A percentile compares a stretch with the other conserved stretches of the same genome.
phyloP scores from a whole-genome alignment of 2,113 vertebrate genomes.

The Chloroceryle aenea region DNA sequence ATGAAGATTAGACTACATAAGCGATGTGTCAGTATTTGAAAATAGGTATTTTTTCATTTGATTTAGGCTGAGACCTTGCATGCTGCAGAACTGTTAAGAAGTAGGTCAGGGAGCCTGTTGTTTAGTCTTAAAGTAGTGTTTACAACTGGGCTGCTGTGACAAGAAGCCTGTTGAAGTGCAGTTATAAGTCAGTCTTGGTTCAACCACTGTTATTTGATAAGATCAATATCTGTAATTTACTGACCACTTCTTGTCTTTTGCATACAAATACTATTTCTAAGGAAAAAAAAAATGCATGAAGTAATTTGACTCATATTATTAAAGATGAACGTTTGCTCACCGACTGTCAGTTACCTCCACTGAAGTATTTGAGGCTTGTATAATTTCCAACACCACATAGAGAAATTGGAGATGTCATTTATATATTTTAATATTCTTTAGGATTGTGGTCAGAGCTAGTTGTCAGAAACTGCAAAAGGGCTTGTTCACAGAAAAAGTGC shows the following conservation, averaged over 20 bases:
- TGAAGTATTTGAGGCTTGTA: constrained; percentile 42
- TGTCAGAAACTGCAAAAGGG: neutral
- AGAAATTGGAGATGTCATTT: neutral
- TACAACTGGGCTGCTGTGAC: constrained; percentile 35
- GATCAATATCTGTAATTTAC: constrained; percentile 50
- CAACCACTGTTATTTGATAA: constrained; percentile 37
- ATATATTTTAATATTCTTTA: neutral
- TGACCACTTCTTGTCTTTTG: constrained; percentile 48
- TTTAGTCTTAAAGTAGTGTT: neutral
- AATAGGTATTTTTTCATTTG: neutral
- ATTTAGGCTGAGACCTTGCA: neutral
- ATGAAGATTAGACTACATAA: neutral
- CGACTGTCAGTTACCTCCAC: constrained; percentile 27
- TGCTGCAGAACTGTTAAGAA: neutral
- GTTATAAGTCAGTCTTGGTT: constrained; percentile 35
- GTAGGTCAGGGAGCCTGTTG: neutral
- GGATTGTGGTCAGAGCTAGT: neutral
- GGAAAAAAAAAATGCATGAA: constrained; percentile 62
- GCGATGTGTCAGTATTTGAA: neutral
- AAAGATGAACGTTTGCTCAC: constrained; percentile 35
- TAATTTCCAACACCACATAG: constrained; percentile 3
- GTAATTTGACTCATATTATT: constrained; percentile 47
- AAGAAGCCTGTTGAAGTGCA: constrained; percentile 60
- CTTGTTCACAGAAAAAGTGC: neutral
- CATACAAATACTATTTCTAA: constrained; percentile 53